Conservation (phyloP, 2,797 vertebrate species). For the Coendou prehensilis region DNA sequence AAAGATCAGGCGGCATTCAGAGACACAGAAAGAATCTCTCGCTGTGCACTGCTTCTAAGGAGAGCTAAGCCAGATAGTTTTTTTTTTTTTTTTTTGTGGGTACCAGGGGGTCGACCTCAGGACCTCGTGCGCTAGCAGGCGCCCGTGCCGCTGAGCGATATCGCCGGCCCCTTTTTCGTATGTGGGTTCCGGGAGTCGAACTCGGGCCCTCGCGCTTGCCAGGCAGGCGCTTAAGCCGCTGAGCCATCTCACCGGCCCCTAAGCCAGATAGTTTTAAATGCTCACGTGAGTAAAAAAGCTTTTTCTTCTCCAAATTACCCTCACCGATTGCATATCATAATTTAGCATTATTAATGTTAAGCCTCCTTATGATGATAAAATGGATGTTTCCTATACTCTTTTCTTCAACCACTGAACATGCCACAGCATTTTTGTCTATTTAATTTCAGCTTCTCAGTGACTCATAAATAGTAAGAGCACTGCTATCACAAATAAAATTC, state of each 20-base stretch:
- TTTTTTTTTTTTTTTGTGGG: too few species aligned
- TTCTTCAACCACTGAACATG: neutral
- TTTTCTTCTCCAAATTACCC: slow-evolving; percentile 17
- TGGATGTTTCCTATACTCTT: neutral
- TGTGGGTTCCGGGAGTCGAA: too few species aligned
- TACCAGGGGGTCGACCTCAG: too few species aligned
- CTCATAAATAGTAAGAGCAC: neutral
- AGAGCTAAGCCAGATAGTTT: neutral
- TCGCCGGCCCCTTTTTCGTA: too few species aligned
- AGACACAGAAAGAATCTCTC: neutral
- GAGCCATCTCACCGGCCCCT: too few species aligned
- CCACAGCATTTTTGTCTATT: neutral
- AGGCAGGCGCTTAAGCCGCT: too few species aligned
- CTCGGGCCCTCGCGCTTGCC: too few species aligned
- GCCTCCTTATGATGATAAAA: neutral
- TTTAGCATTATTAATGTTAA: neutral
- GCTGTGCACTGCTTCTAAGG: neutral
- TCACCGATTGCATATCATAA: neutral
- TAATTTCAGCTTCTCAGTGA: slow-evolving; percentile 15
- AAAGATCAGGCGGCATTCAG: neutral
- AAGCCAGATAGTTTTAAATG: slow-evolving; percentile 21
- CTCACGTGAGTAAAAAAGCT: neutral
- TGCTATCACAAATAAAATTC: neutral
- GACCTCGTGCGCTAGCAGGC: too few species aligned
- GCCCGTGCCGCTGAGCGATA: too few species aligned